Evolutionary conservation across 2,113 vertebrate genomes (phyloP).

Genomic region (Collichthys lucidus): DNA sequence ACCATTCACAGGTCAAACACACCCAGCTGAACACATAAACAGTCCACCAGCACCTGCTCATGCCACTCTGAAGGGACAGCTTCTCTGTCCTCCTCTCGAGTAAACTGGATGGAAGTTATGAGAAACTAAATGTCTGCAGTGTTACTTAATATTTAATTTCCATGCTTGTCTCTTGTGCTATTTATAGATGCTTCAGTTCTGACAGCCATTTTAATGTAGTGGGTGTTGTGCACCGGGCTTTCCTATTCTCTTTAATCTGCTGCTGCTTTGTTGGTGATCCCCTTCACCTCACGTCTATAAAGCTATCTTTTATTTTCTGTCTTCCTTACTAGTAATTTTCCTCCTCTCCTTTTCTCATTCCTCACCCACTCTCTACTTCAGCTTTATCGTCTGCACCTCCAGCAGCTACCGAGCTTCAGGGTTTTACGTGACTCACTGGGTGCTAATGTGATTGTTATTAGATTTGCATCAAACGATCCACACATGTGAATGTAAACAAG

Average conservation of each 20-base stretch:
- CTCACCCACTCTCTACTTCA: slow-evolving; percentile 26
- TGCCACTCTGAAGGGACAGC: neutral
- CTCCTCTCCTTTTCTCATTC: neutral
- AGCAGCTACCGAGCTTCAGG: slow-evolving; percentile 51
- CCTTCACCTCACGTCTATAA: slow-evolving; percentile 50
- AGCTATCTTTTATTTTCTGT: slow-evolving; percentile 8
- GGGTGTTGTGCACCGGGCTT: slow-evolving; percentile 55
- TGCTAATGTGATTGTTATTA: slow-evolving; percentile 57
- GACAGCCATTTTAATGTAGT: slow-evolving; percentile 67
- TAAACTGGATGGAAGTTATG: slow-evolving; percentile 51
- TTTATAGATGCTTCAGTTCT: slow-evolving; percentile 70
- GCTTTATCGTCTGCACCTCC: slow-evolving; percentile 47
- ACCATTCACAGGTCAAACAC: slow-evolving; percentile 36
- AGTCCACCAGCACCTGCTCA: neutral
- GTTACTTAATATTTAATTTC: slow-evolving; percentile 79
- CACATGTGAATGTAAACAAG: slow-evolving; percentile 26
- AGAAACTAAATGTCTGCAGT: slow-evolving; percentile 68
- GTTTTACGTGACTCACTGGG: slow-evolving; percentile 57
- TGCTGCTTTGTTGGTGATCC: slow-evolving; percentile 50
- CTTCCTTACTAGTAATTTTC: slow-evolving; percentile 7
- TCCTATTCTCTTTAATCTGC: slow-evolving; percentile 48
- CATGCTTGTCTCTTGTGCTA: slow-evolving; percentile 62
- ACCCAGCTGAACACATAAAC: slow-evolving; percentile 7
- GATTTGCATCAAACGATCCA: slow-evolving; percentile 34
- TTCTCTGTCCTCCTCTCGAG: too few relatives aligned